These are phyloP conservation scores for Amiota minor DNA, from an alignment of 2,888 invertebrate genomes.

Conservation along the genomic window DNA sequence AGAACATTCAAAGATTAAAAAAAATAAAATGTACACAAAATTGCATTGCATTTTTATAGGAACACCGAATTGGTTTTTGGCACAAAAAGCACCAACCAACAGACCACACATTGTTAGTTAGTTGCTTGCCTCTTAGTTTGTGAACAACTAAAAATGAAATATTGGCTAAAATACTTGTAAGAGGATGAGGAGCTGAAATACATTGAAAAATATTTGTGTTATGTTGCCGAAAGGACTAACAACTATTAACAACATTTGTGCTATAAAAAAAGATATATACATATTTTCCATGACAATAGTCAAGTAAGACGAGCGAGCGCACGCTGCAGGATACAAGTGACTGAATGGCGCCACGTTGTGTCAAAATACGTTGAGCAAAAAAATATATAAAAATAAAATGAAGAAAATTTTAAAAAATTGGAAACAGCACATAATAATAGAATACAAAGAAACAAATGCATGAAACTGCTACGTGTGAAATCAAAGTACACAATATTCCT, in stretches of 20 bases:
- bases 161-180: neutral
- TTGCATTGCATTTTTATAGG: neutral
- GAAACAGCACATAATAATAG: neutral
- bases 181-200: neutral
- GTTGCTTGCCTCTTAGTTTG: neutral
- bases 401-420: slow-evolving; percentile 12
- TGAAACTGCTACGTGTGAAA: slow-evolving; percentile 14
- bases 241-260: too few species aligned
- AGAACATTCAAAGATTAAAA: too few species aligned
- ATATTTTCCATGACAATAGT: slow-evolving; percentile 44
- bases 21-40: neutral
- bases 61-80: slow-evolving; percentile 10
- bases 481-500: neutral
- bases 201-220: neutral
- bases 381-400: too few species aligned
- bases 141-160: too few species aligned
- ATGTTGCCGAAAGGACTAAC: neutral
- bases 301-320: slow-evolving; percentile 24
- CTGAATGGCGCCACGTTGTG: slow-evolving; percentile 59
- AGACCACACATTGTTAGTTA: slow-evolving; percentile 2
- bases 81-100: neutral
- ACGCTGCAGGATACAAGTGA: slow-evolving; percentile 53
- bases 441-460: neutral
- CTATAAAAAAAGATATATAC: neutral
- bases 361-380: slow-evolving; percentile 24